Conservation (phyloP, 1,140 invertebrate genomes). For the Bicyclus anynana region DNA sequence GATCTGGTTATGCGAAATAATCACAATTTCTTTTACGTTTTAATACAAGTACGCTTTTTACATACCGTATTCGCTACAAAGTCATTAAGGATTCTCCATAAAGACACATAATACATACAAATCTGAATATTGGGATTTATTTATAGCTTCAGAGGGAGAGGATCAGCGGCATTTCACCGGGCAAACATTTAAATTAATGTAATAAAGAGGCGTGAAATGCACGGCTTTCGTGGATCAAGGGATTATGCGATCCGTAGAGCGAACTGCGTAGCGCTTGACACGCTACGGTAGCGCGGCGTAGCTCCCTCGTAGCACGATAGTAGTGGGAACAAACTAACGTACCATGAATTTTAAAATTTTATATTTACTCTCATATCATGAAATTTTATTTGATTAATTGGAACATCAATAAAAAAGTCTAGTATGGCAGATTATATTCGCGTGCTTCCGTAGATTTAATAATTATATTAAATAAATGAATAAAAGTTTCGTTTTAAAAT, state of each 20-base stretch:
- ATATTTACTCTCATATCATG: too few relatives aligned
- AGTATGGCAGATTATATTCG: too few relatives aligned
- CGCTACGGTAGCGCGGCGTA: slow-evolving; percentile 10
- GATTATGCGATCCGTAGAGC: slow-evolving; percentile 45
- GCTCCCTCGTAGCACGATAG: not conserved
- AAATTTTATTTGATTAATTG: too few relatives aligned
- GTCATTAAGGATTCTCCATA: not conserved
- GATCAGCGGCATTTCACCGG: slow-evolving; percentile 46
- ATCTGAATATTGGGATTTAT: slow-evolving; percentile 38
- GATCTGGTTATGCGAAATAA: too few relatives aligned
- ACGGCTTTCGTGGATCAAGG: slow-evolving; percentile 53
- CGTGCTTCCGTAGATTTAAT: too few relatives aligned
- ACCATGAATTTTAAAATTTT: too few relatives aligned
- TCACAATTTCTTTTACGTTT: too few relatives aligned
- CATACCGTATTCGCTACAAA: not conserved
- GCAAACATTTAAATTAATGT: slow-evolving; percentile 76
- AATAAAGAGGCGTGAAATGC: slow-evolving; percentile 72
- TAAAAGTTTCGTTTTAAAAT: too few relatives aligned
- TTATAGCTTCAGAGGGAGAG: slow-evolving; percentile 37
- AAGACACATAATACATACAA: not conserved
- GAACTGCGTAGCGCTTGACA: slow-evolving; percentile 17
- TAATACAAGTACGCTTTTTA: not conserved
- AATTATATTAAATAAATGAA: too few relatives aligned
- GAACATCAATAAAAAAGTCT: too few relatives aligned
- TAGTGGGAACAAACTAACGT: too few relatives aligned